These are phyloP conservation scores for Polyergus mexicanus DNA, from an alignment of 1,140 invertebrate genomes.

Conservation along the genomic window DNA sequence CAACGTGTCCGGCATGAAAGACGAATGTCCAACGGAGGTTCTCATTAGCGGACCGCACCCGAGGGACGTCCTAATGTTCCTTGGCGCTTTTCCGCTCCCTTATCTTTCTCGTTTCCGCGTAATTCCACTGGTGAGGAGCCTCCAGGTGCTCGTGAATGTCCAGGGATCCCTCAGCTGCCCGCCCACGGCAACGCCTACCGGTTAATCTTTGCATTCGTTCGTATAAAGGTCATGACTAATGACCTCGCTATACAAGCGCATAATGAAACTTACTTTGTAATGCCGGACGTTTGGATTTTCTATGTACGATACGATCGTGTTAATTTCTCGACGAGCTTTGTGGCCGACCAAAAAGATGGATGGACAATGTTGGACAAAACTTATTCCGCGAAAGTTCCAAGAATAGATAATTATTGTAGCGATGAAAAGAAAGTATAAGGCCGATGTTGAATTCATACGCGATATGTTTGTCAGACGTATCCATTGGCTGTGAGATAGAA, in stretches of 20 bases:
- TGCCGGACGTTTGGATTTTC: slow-evolving; percentile 7
- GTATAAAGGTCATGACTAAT: slow-evolving; percentile 82
- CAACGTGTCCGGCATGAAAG: slow-evolving; percentile 73
- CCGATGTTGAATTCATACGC: too few species aligned
- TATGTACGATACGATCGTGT: slow-evolving; percentile 65
- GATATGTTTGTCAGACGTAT: too few species aligned
- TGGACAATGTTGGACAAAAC: neutral
- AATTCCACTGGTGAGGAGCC: slow-evolving; percentile 66
- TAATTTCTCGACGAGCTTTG: slow-evolving; percentile 42
- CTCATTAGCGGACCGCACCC: slow-evolving; percentile 79
- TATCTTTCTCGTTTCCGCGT: slow-evolving; percentile 53
- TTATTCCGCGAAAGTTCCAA: neutral
- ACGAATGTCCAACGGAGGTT: slow-evolving; percentile 74
- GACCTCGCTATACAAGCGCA: slow-evolving; percentile 67
- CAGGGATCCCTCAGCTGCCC: slow-evolving; percentile 54
- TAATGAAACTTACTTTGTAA: slow-evolving; percentile 71
- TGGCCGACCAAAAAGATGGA: neutral
- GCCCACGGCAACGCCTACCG: slow-evolving; percentile 76
- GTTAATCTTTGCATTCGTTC: slow-evolving; percentile 74
- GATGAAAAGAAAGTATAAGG: too few species aligned
- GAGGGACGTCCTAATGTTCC: slow-evolving; percentile 63
- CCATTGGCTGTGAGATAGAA: too few species aligned
- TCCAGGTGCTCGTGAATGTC: slow-evolving; percentile 75
- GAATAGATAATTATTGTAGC: slow-evolving; percentile 4
- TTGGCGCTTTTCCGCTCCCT: slow-evolving; percentile 58